Percentiles rank a stretch among this genome's conserved stretches.
Conservation (phyloP, 2,888 invertebrate species). For the Dexiosoma caninum region DNA sequence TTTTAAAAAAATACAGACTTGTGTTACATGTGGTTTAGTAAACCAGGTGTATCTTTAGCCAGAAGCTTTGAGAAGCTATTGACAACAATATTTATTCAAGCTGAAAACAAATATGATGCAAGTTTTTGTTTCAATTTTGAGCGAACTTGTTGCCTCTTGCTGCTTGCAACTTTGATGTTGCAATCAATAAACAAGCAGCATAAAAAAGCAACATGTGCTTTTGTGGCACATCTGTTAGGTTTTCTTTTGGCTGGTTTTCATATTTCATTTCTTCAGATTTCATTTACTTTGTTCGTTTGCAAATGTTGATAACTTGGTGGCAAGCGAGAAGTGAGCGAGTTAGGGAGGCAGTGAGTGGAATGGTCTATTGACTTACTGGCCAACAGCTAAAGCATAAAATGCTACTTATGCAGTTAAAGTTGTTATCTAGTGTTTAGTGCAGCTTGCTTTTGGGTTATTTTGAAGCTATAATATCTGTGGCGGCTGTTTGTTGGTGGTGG, state of each 20-base stretch:
- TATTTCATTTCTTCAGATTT: constrained; percentile 29
- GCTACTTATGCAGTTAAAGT: neutral
- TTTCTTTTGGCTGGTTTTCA: constrained; percentile 15
- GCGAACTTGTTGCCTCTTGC: constrained; percentile 49
- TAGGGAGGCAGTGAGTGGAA: neutral
- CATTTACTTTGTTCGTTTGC: neutral
- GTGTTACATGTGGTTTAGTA: neutral
- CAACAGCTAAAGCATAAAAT: constrained; percentile 22
- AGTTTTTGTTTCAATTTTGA: constrained; percentile 28
- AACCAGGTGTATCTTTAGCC: neutral
- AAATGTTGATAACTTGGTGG: too few species aligned
- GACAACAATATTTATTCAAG: constrained; percentile 18
- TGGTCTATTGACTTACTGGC: constrained; percentile 54
- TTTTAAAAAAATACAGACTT: too few species aligned
- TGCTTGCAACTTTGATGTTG: constrained; percentile 41
- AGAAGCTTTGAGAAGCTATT: neutral
- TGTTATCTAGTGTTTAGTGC: neutral
- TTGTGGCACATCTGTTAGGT: constrained; percentile 6
- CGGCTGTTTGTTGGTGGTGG: too few species aligned
- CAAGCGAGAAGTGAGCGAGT: too few species aligned
- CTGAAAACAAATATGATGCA: constrained; percentile 40
- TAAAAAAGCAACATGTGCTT: constrained; percentile 6
- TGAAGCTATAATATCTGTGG: neutral
- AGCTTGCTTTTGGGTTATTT: neutral
- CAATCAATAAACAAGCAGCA: constrained; percentile 44